phyloP scores from a whole-genome alignment of 35 echinoderm and acorn worm genomes.

The Patiria miniata region DNA sequence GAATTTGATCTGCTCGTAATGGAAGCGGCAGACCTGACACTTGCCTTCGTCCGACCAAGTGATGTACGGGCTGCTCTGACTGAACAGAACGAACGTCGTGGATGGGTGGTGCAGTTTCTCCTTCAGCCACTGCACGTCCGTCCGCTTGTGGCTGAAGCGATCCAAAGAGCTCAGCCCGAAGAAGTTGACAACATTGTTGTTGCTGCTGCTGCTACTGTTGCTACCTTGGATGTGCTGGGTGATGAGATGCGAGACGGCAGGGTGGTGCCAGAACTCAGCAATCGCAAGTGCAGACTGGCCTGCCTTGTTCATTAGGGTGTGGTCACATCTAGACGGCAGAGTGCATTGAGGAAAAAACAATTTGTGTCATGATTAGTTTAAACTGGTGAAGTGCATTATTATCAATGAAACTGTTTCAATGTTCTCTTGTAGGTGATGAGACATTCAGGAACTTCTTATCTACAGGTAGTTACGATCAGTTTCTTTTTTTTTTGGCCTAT shows the following conservation, averaged over 20 bases:
- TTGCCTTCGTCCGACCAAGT: constrained; percentile 45
- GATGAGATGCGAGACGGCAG: constrained; percentile 26
- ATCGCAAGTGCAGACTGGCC: constrained; percentile 90
- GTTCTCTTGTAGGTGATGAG: too few species aligned
- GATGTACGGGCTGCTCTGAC: constrained; percentile 65
- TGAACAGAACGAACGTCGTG: constrained; percentile 67
- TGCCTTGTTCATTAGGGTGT: constrained; percentile 60
- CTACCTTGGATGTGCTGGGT: constrained; percentile 13
- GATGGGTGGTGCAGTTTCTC: constrained; percentile 41
- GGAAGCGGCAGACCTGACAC: constrained; percentile 59
- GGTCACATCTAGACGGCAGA: constrained; percentile 57
- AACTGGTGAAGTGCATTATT: too few species aligned
- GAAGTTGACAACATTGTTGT: constrained; percentile 67
- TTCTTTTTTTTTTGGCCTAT: too few species aligned
- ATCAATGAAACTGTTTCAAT: too few species aligned
- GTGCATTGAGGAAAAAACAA: not conserved
- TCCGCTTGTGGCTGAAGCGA: constrained; percentile 52
- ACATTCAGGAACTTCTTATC: too few species aligned
- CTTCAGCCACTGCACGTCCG: constrained; percentile 72
- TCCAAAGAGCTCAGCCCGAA: constrained; percentile 84
- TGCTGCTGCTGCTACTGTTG: not conserved
- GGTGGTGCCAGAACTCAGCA: constrained; percentile 94
- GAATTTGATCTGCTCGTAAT: constrained; percentile 54
- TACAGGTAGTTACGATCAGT: too few species aligned
- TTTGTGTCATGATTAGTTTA: too few species aligned